Evolutionary conservation across 2,888 invertebrate genomes (phyloP).

Genomic region (Caenorhabditis becei): DNA sequence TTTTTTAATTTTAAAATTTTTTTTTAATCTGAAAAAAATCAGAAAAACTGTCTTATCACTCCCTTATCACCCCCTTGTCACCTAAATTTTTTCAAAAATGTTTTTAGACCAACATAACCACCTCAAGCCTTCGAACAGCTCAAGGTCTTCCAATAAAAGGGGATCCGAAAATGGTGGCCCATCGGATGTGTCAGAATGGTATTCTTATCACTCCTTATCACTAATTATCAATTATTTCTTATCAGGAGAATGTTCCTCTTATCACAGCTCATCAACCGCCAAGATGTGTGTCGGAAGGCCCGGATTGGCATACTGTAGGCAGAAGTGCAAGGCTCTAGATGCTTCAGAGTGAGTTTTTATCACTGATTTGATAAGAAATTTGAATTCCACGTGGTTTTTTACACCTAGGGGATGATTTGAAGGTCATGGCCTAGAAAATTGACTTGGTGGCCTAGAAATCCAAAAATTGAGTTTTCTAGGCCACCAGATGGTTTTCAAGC

Average conservation of each 20-base stretch:
- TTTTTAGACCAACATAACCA: constrained; percentile 41
- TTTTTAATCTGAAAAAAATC: too few relatives aligned
- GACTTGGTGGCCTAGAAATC: background rate
- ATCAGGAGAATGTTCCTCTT: constrained; percentile 49
- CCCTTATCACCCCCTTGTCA: too few relatives aligned
- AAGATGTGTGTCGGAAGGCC: constrained; percentile 64
- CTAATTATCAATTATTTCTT: too few relatives aligned
- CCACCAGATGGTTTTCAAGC: background rate
- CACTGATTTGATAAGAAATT: background rate
- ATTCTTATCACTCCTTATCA: background rate
- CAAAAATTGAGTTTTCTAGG: background rate
- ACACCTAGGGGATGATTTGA: background rate
- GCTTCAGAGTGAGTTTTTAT: constrained; percentile 50
- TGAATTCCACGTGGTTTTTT: background rate
- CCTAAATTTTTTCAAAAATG: background rate
- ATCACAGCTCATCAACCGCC: constrained; percentile 39
- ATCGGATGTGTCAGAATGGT: constrained; percentile 50
- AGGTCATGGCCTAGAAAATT: background rate
- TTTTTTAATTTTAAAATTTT: too few relatives aligned
- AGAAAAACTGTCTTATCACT: too few relatives aligned
- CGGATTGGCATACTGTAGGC: constrained; percentile 59
- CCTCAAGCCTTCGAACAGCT: background rate
- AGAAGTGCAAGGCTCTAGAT: constrained; percentile 59
- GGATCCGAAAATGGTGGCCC: constrained; percentile 33
- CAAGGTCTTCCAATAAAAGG: constrained; percentile 19